Evolutionary conservation across 2,113 vertebrate genomes (phyloP).

Genomic region (Meles meles): DNA sequence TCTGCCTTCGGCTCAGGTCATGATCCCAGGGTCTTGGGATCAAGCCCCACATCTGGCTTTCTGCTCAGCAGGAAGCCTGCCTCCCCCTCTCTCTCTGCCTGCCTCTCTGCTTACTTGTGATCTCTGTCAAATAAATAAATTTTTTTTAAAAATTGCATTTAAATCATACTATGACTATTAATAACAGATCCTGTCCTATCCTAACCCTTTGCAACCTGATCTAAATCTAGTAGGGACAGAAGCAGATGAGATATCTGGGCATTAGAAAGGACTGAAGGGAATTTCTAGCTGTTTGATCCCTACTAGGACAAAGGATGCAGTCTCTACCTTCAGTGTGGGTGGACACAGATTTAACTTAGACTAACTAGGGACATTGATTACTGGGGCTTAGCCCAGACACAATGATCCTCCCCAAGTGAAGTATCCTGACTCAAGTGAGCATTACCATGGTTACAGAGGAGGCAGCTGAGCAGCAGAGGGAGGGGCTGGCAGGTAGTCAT

Average conservation of each 20-base stretch:
- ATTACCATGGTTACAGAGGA: accelerated
- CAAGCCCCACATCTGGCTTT: too few relatives aligned
- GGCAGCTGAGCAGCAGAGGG: not conserved
- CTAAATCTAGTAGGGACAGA: not conserved
- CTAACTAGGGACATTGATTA: not conserved
- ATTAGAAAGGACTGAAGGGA: not conserved
- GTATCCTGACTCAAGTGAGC: not conserved
- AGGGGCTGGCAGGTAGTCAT: not conserved
- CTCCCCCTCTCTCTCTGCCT: too few relatives aligned
- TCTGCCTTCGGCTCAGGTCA: too few relatives aligned
- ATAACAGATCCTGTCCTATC: not conserved
- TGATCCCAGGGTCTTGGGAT: too few relatives aligned
- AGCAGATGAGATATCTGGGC: not conserved
- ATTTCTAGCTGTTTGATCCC: not conserved
- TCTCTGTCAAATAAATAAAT: too few relatives aligned
- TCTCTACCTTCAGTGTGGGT: not conserved
- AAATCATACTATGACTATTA: not conserved
- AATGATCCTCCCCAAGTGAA: not conserved
- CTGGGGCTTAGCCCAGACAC: not conserved
- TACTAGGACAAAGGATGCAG: not conserved
- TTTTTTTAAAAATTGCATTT: not conserved
- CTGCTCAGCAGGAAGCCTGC: too few relatives aligned
- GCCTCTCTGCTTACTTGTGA: too few relatives aligned
- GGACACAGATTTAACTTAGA: not conserved
- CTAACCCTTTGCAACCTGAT: not conserved